A percentile compares a stretch with the other conserved stretches of the same genome.
Conservation (phyloP, 2,113 vertebrate species). For the Cyanoderma ruficeps region DNA sequence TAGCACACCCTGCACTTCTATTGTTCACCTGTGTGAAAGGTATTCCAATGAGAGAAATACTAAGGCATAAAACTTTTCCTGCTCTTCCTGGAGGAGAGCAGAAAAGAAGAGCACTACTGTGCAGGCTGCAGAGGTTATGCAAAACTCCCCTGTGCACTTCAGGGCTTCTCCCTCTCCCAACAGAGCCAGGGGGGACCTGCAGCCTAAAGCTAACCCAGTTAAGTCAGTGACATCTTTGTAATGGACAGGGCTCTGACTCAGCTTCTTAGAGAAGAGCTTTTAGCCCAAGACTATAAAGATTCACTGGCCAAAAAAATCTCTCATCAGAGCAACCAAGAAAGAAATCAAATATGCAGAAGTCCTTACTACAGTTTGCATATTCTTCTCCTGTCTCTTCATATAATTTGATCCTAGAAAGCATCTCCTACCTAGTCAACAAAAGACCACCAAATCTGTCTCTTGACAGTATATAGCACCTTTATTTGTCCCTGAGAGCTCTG, state of each 20-base stretch:
- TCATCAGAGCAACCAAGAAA: background rate
- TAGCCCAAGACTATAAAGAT: background rate
- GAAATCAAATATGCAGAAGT: background rate
- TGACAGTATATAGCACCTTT: constrained; percentile 46
- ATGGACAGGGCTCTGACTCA: background rate
- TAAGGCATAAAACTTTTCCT: background rate
- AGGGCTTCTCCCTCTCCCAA: background rate
- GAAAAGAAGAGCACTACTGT: background rate
- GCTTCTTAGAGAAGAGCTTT: background rate
- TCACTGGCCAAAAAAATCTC: background rate
- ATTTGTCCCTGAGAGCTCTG: constrained; percentile 59
- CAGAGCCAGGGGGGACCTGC: background rate
- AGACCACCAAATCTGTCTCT: background rate
- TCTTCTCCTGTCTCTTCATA: background rate
- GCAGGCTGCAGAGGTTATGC: background rate
- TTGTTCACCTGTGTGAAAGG: background rate
- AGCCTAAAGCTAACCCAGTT: background rate
- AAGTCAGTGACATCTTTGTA: background rate
- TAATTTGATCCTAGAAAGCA: background rate
- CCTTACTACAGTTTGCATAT: background rate
- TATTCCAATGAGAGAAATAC: background rate
- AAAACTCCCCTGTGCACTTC: background rate
- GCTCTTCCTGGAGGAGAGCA: background rate
- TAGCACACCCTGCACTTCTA: background rate
- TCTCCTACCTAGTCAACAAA: background rate